These are phyloP conservation scores for Siniperca undulata DNA, from an alignment of 2,797 vertebrate species.

Conservation along the genomic window DNA sequence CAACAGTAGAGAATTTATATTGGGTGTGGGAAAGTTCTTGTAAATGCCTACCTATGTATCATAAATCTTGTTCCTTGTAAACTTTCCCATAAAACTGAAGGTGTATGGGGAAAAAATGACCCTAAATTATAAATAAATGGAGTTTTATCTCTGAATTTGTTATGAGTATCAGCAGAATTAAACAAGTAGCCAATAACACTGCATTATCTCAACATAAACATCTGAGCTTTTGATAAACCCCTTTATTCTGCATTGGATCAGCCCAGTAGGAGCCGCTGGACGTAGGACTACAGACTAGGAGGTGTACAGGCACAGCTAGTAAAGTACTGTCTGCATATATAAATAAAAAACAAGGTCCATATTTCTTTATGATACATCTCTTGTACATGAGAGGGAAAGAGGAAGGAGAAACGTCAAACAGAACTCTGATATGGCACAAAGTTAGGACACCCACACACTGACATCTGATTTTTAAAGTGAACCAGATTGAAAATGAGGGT, in stretches of 20 bases:
- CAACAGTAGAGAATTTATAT: background rate
- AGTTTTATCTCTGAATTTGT: background rate
- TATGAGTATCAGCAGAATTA: background rate
- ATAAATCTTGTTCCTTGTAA: conserved; percentile 42
- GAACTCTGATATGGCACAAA: conserved; percentile 48
- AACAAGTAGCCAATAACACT: background rate
- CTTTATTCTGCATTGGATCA: conserved; percentile 71
- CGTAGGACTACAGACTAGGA: conserved; percentile 48
- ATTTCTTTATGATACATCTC: conserved; percentile 70
- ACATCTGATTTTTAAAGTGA: conserved; percentile 14
- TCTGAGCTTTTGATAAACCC: conserved; percentile 53
- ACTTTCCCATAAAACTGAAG: background rate
- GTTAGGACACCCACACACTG: conserved; percentile 5
- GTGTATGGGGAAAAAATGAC: conserved; percentile 2
- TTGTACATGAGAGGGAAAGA: conserved; percentile 17
- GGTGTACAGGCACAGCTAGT: conserved; percentile 70
- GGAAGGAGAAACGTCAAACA: conserved; percentile 25
- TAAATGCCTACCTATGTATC: conserved; percentile 38
- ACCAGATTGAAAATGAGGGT: conserved; percentile 4
- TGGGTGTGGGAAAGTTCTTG: conserved; percentile 3
- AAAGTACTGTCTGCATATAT: conserved; percentile 68
- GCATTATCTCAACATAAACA: background rate
- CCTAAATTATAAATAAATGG: conserved; percentile 29
- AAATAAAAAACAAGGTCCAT: conserved; percentile 77
- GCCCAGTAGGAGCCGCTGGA: conserved; percentile 42